These are phyloP conservation scores for Neodon shergylaensis DNA, from an alignment of 2,113 vertebrate genomes.

Conservation along the genomic window DNA sequence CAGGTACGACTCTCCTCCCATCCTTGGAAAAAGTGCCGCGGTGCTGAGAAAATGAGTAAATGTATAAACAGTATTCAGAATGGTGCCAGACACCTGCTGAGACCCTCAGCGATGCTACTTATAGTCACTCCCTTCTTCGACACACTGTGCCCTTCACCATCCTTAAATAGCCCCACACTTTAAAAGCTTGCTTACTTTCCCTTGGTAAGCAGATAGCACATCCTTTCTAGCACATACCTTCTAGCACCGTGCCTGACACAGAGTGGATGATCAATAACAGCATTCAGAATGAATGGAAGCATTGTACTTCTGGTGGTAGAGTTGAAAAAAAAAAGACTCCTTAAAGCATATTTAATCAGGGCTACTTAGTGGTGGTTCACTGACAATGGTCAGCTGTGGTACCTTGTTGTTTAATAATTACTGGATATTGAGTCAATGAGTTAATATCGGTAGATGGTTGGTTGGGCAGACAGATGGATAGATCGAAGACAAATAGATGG, in stretches of 20 bases:
- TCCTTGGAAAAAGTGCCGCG: neutral
- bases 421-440: neutral
- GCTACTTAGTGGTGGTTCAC: neutral
- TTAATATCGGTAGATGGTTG: neutral
- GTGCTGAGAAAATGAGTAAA: neutral
- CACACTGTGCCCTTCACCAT: neutral
- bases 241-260: neutral
- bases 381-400: neutral
- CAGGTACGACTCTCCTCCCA: too few species aligned
- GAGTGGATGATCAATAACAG: neutral
- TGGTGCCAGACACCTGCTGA: neutral
- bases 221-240: neutral
- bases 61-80: neutral
- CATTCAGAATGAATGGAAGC: neutral
- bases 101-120: accelerated
- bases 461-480: neutral
- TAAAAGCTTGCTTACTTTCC: neutral
- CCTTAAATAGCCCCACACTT: neutral
- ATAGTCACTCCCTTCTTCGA: neutral
- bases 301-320: neutral
- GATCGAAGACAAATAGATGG: neutral
- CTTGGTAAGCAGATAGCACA: neutral
- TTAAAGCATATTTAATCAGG: neutral
- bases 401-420: neutral
- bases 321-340: neutral